Base-by-base conservation (phyloP, 2,113 vertebrate genomes). In the Acanthochromis polyacanthus region DNA sequence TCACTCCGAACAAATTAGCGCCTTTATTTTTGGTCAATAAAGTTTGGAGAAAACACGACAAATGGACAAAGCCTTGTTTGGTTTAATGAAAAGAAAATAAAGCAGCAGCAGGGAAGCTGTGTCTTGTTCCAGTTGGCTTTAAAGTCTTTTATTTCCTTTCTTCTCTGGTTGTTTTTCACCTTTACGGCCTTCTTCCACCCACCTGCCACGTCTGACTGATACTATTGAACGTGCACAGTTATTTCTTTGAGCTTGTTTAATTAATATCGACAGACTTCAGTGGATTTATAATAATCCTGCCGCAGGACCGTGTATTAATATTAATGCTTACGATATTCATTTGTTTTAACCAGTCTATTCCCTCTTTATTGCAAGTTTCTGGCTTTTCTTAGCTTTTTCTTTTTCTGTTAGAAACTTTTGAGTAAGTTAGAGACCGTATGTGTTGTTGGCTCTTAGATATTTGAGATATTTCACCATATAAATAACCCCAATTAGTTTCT, bases 1-100 rank as follows among this genome's bases (percentile, higher is more conserved):
- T 70, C 16, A 14, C 63, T 73, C 17, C 8, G 53, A 6, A 68
- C 48, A 9, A 70, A 78, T 78, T 5, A 71, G 30, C 9, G n/a
- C 62, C 4, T 65, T 48, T 36, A 36, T 22, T 43, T 46, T 36
- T 12, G 20, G 10, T 81, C 66, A 60, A 51, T 71, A 20, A 53
- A 17, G 55, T 78, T 80, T 65, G 46, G 57, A 62, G 50, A 19
- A 58, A 63, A 67, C 55, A 53, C 48, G 55, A 2, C 4, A 5
- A 50, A 19, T 23, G 2, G 14, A 43, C 10, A 17, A 19, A 25
- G 52, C 11, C 11, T 53, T 28, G 11, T 55, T 55, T 50, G 48
- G 51, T 71, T 23, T 71, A 20, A 62, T 53, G 32, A 66, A 36
- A 51, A 30, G 30, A 30, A 30, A 30, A 40, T 10, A 30, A 25